Evolutionary conservation across 2,888 invertebrate genomes (phyloP).

Genomic region (Clistopyga incitator): DNA sequence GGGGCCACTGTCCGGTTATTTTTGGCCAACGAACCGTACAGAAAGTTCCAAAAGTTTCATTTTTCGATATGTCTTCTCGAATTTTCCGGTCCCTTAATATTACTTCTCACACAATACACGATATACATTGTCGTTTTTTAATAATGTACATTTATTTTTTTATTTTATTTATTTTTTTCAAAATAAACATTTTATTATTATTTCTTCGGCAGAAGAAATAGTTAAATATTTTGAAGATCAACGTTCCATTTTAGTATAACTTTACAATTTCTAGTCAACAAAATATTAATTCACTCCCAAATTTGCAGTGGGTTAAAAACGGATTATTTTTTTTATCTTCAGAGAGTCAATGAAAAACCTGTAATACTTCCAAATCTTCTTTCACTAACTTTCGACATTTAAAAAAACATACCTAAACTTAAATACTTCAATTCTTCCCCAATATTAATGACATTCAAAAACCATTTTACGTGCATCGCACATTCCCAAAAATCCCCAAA

Average conservation of each 20-base stretch:
- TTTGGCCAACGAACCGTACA: slow-evolving; percentile 73
- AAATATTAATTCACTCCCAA: no score
- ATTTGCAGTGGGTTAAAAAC: no score
- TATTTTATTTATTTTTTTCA: not conserved
- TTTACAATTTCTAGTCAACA: not conserved
- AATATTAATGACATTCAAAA: no score
- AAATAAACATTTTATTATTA: not conserved
- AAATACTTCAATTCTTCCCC: no score
- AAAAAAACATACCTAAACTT: no score
- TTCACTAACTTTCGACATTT: no score
- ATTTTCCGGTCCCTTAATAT: not conserved
- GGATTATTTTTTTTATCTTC: no score
- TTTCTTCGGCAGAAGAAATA: not conserved
- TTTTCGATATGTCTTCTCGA: not conserved
- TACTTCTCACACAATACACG: not conserved
- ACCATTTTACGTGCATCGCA: no score
- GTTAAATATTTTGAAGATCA: not conserved
- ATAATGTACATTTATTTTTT: not conserved
- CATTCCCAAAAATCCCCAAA: no score
- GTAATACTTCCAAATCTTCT: no score
- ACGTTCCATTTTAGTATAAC: not conserved
- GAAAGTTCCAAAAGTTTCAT: slow-evolving; percentile 70
- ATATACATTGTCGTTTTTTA: not conserved
- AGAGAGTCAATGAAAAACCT: no score
- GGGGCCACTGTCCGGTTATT: slow-evolving; percentile 71